Evolutionary conservation across 1,140 invertebrate genomes (phyloP).

Genomic region (Phymorhynchus buccinoides): DNA sequence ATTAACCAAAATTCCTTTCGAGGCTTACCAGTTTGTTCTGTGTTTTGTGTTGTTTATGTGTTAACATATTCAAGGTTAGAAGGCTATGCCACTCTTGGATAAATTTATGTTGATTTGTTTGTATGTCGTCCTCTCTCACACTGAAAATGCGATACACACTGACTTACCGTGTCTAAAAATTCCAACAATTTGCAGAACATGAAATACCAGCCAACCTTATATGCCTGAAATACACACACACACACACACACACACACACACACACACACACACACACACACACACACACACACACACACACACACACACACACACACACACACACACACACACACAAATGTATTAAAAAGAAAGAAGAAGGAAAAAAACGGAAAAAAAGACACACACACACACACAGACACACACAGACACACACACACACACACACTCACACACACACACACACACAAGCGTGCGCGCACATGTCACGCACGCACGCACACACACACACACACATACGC

Average conservation of each 20-base stretch:
- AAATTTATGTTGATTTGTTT: too few species aligned
- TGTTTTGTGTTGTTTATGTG: too few species aligned
- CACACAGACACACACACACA: too few species aligned
- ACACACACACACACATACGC: not conserved
- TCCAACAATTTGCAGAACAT: slow-evolving; percentile 97
- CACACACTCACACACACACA: too few species aligned
- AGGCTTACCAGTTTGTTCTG: too few species aligned
- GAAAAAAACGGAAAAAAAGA: not conserved
- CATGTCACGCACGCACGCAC: not conserved
- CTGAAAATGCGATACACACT: not conserved
- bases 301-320: not conserved
- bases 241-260: not conserved
- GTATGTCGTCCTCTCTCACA: too few species aligned
- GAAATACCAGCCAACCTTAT: slow-evolving; percentile 92
- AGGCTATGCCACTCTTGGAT: too few species aligned
- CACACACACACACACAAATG: too few species aligned
- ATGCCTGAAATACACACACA: slow-evolving; percentile 79
- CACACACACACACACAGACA: not conserved
- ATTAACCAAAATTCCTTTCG: too few species aligned
- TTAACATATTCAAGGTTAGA: too few species aligned
- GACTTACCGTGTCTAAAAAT: slow-evolving; percentile 86
- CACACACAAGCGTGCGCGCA: not conserved
- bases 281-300: not conserved
- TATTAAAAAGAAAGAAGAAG: not conserved
- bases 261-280: not conserved